A percentile compares a stretch with the other conserved stretches of the same genome.
phyloP scores from a whole-genome alignment of 1,140 invertebrate genomes.

The Archivesica marissinica region DNA sequence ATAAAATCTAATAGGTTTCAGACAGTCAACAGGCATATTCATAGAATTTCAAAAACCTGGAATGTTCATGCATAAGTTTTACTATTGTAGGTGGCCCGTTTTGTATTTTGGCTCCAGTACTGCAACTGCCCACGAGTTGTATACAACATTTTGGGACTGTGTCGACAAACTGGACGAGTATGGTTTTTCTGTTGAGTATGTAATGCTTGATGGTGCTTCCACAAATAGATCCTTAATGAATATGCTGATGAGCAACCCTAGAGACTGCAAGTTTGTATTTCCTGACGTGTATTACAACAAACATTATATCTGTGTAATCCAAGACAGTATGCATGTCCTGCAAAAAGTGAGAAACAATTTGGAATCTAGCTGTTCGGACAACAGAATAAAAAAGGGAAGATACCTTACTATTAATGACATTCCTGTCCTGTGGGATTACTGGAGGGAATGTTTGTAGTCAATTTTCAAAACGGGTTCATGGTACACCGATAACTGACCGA shows the following conservation, averaged over 20 bases:
- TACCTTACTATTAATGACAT: constrained; percentile 45
- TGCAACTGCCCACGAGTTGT: constrained; percentile 59
- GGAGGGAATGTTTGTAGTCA: constrained; percentile 35
- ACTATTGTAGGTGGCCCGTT: constrained; percentile 59
- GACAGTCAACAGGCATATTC: neutral
- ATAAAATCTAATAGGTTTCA: neutral
- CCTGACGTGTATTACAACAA: constrained; percentile 39
- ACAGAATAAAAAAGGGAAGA: constrained; percentile 31
- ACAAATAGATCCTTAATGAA: constrained; percentile 57
- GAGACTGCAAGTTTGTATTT: constrained; percentile 25
- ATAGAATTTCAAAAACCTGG: neutral
- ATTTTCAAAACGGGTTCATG: constrained; percentile 30
- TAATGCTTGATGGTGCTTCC: constrained; percentile 63
- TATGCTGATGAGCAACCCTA: constrained; percentile 46
- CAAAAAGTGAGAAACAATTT: constrained; percentile 63
- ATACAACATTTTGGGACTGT: constrained; percentile 65
- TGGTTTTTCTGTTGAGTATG: constrained; percentile 57
- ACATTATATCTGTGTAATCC: constrained; percentile 41
- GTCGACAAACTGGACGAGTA: constrained; percentile 58
- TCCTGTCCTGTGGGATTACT: constrained; percentile 54
- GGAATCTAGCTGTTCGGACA: constrained; percentile 32
- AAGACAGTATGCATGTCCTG: constrained; percentile 60
- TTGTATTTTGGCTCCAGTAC: constrained; percentile 59
- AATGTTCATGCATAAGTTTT: constrained; percentile 1
- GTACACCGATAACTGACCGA: constrained; percentile 58